Evolutionary conservation across 2,888 invertebrate species (phyloP).

Genomic region (Cosmorhoe ocellata): DNA sequence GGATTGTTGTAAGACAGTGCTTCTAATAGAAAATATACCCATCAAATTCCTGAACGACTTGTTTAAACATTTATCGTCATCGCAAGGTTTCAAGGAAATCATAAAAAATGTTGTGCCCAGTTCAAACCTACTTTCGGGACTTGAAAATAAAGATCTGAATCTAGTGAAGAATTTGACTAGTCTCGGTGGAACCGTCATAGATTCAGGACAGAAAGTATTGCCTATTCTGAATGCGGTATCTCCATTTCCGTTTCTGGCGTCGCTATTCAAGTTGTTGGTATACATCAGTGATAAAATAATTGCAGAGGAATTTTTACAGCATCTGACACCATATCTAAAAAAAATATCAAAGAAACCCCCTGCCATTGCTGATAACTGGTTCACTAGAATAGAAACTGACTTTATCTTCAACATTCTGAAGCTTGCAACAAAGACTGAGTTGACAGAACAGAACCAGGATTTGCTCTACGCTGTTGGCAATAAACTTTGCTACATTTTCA

Average conservation of each 20-base stretch:
- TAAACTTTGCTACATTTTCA: constrained; percentile 83
- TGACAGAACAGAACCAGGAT: constrained; percentile 72
- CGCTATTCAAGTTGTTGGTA: constrained; percentile 61
- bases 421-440: constrained; percentile 55
- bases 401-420: constrained; percentile 79
- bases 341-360: constrained; percentile 57
- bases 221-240: constrained; percentile 63
- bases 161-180: constrained; percentile 61
- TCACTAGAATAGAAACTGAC: constrained; percentile 84
- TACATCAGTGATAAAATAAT: constrained; percentile 57
- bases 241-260: constrained; percentile 67
- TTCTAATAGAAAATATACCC: constrained; percentile 53
- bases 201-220: constrained; percentile 60
- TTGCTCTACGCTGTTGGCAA: constrained; percentile 81
- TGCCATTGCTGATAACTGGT: constrained; percentile 82
- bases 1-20: constrained; percentile 63
- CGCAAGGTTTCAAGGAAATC: constrained; percentile 69
- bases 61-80: constrained; percentile 60
- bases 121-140: constrained; percentile 70
- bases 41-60: constrained; percentile 57
- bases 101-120: constrained; percentile 60
- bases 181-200: constrained; percentile 59
- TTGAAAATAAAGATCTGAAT: constrained; percentile 59
- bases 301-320: constrained; percentile 62
- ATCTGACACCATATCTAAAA: constrained; percentile 65